Base-by-base conservation (phyloP, 2,797 vertebrate species). In the Podargus strigoides region DNA sequence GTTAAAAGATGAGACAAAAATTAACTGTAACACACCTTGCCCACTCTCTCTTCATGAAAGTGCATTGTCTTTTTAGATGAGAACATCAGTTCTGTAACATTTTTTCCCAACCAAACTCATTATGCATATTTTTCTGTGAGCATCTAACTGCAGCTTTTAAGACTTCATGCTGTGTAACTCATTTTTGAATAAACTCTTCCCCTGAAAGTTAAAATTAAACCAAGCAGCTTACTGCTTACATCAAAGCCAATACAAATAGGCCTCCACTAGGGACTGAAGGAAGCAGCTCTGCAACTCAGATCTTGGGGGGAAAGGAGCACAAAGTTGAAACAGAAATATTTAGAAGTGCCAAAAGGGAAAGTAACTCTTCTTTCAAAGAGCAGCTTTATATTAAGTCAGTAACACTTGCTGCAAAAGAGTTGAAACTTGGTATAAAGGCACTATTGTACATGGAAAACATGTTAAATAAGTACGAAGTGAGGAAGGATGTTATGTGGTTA, bases 171-270 rank as follows among this genome's bases (percentile, higher is more conserved):
- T 84, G 59, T 37, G 73, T 72, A 89, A 92, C 88, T 86, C 64
- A 84, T 84, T 89, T 68, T 70, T 63, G 62, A 90, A 90, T 58
- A 89, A 86, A 79, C 28, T 66, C n/a, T 94, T 88, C 58, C 49
- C 70, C 75, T 93, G 66, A 87, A 93, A 79, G 73, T 93, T 70
- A 76, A 95, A 89, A 92, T 84, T 81, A 84, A 90, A 90, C 69
- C 79, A 88, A 86, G 58, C 52, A 91, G 76, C 73, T 90, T 52
- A 73, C 46, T 60, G 58, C 79, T 89, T 72, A 87, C 66, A 90
- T 94, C 94, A 96, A 96, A 96, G 89, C 62, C 64, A 87, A 81
- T 55, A 93, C 73, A 96, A 96, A 92, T 36, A 86, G 69, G 55
- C 58, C n/a, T 91, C 85, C 82, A 60, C 50, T 16, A 7, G 83